phyloP scores from a whole-genome alignment of 2,888 invertebrate species.

The Drosophila percnosoma region DNA sequence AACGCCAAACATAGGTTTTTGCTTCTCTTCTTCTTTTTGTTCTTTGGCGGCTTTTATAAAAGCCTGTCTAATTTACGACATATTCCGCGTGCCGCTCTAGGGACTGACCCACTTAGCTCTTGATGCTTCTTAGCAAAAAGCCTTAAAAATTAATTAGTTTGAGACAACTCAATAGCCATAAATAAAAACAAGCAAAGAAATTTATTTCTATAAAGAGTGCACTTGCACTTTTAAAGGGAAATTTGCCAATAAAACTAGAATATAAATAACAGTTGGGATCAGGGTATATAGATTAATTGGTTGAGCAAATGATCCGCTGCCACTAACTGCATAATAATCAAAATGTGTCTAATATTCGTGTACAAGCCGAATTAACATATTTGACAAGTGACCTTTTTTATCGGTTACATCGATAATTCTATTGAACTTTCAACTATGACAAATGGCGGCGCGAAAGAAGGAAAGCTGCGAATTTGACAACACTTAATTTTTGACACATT shows the following conservation, averaged over 20 bases:
- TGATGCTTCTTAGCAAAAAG: constrained; percentile 13
- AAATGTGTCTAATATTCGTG: not conserved
- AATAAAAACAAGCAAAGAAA: not conserved
- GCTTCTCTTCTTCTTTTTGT: constrained; percentile 2
- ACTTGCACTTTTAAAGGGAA: not conserved
- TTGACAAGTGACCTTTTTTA: constrained; percentile 8
- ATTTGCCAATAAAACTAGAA: not conserved
- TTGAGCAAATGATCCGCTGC: not conserved
- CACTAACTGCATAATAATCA: not conserved
- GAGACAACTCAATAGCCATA: not conserved
- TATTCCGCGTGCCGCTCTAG: not conserved
- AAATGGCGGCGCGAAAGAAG: constrained; percentile 9
- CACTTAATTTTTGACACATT: constrained; percentile 35
- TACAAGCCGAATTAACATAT: not conserved
- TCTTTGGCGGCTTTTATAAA: constrained; percentile 1
- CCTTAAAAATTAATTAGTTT: constrained; percentile 7
- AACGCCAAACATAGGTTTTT: constrained; percentile 6
- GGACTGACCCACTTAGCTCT: constrained; percentile 10
- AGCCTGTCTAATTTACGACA: constrained; percentile 30
- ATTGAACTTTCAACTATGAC: constrained; percentile 4
- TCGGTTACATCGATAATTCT: not conserved
- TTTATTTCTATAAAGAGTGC: too few relatives aligned
- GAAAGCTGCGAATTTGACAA: constrained; percentile 20
- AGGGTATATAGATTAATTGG: not conserved
- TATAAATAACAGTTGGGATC: too few relatives aligned